Evolutionary conservation across 2,113 vertebrate genomes (phyloP).

Genomic region (Phrynosoma blainvillii): DNA sequence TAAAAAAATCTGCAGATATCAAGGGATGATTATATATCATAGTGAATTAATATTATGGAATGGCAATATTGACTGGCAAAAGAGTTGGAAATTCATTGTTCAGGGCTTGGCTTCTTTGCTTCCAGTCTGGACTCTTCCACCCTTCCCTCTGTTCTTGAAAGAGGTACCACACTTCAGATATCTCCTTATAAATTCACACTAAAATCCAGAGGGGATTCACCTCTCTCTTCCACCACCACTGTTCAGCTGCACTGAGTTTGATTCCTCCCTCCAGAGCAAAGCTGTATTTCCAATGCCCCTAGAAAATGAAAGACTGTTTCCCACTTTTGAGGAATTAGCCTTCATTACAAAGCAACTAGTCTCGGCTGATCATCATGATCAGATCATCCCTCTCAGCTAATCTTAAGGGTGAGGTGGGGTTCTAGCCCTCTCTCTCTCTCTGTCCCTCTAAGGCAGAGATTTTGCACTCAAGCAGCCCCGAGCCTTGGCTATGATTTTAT

Average conservation of each 20-base stretch:
- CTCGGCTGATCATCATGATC: not conserved
- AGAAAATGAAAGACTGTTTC: too few species aligned
- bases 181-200: not conserved
- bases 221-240: not conserved
- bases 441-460: not conserved
- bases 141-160: not conserved
- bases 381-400: not conserved
- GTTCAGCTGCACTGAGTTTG: not conserved
- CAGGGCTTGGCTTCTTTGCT: not conserved
- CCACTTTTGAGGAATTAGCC: not conserved
- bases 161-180: not conserved
- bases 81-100: not conserved
- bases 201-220: not conserved
- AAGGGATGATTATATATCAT: too few species aligned
- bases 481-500: not conserved
- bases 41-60: not conserved
- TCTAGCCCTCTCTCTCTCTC: not conserved
- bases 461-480: not conserved
- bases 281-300: not conserved
- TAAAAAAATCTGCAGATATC: too few species aligned
- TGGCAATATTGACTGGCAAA: not conserved
- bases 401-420: not conserved
- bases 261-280: not conserved
- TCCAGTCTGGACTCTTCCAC: not conserved
- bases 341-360: not conserved